phyloP scores from a whole-genome alignment of 2,888 invertebrate genomes.

The Iphiclides podalirius region DNA sequence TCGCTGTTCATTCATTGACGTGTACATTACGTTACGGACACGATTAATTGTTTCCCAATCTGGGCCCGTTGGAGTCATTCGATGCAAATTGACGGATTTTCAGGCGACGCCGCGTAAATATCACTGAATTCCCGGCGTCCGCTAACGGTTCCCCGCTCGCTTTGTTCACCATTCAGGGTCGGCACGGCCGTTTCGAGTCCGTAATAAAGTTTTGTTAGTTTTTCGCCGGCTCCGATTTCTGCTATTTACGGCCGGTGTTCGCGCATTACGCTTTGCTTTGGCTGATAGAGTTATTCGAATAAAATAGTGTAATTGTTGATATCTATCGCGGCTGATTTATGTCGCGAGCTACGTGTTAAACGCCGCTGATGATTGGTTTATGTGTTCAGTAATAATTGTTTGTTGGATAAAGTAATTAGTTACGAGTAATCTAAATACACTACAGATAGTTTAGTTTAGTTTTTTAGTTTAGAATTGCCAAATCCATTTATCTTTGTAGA shows the following conservation, averaged over 20 bases:
- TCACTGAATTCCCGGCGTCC: conserved; percentile 43
- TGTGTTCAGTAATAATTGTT: background rate
- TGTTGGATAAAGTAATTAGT: background rate
- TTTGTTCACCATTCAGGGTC: conserved; percentile 52
- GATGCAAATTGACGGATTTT: conserved; percentile 58
- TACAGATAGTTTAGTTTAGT: no score
- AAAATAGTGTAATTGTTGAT: background rate
- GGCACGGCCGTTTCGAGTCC: conserved; percentile 37
- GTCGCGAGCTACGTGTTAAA: background rate
- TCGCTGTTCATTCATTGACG: background rate
- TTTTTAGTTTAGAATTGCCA: no score
- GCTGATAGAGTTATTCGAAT: background rate
- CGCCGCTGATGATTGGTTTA: background rate
- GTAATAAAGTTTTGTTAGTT: conserved; percentile 38
- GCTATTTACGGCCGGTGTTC: conserved; percentile 32
- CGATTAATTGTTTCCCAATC: conserved; percentile 34
- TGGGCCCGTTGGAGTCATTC: conserved; percentile 37
- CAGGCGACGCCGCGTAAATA: conserved; percentile 32
- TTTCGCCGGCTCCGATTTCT: conserved; percentile 28
- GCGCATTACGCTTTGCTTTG: no score
- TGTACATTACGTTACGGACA: background rate
- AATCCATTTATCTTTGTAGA: no score
- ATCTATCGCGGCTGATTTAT: background rate
- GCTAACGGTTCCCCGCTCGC: conserved; percentile 54
- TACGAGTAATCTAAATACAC: no score